Evolutionary conservation across 1,140 invertebrate genomes (phyloP), one percentile per base, ranked within the genome.

Genomic region (Calephelis nemesis): DNA sequence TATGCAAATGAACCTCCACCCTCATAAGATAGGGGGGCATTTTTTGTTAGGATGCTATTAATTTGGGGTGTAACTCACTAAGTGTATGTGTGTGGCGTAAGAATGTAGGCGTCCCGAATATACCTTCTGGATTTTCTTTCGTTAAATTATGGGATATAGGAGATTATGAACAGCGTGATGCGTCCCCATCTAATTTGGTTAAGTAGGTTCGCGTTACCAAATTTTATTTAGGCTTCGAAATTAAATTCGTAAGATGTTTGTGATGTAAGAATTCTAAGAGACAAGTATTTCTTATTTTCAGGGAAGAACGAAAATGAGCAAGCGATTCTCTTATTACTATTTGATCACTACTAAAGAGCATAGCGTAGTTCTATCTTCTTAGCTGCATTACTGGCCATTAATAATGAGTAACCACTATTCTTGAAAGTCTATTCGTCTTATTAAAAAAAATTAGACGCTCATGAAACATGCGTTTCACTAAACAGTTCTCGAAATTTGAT

Each of bases 1-100:
- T 89, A 91, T 91, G 88, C 88, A 91, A 91, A 91, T 91, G 87
- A 89, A 85, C 74, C 82, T 63, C 82, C 83, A 77, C 81, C 79
- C 75, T 82, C 80, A 82, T 81, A 87, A 87, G 87, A 87, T 75
- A 82, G 83, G 88, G 86, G 81, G 86, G 71, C 69, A 77, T 88
- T 91, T 90, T 91, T 91, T 89, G 88, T 89, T 88, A 81, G 87
- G 83, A 88, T 87, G 88, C 88, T 90, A 91, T 91, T 91, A 91
- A 91, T 91, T 91, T 91, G 82, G 87, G 88, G 88, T 89, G 86
- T 90, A 87, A 84, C 81, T 87, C 76, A 81, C 81, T 84, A 85
- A 84, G 84, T 83, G 83, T 80, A 82, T 83, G 79, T 78, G 76
- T 79, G 81, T 74, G 30, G 54, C 54, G 30, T 58, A 58, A 58